These are phyloP conservation scores for Colletes collaris DNA, from an alignment of 2,888 invertebrate genomes.

Conservation along the genomic window DNA sequence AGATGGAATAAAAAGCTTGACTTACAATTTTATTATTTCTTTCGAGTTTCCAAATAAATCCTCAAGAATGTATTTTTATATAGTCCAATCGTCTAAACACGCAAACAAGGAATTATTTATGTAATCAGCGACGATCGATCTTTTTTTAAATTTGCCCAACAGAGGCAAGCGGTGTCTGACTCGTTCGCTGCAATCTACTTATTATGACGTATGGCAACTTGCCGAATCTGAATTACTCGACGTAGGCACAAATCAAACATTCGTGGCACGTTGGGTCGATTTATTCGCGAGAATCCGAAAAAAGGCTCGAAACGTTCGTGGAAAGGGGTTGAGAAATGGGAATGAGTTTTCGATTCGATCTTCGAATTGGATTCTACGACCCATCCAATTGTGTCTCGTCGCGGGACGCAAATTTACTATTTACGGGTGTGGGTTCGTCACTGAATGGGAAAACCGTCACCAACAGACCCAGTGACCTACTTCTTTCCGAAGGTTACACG, in stretches of 20 bases:
- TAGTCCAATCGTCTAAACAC: too few relatives aligned
- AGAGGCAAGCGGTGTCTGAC: too few relatives aligned
- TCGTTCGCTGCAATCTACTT: too few relatives aligned
- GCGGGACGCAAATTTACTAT: neutral
- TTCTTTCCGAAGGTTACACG: slow-evolving; percentile 32
- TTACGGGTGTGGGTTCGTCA: neutral
- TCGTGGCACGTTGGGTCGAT: neutral
- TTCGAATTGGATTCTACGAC: neutral
- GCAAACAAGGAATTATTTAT: too few relatives aligned
- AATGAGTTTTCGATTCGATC: neutral
- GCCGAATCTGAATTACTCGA: neutral
- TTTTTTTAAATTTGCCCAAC: too few relatives aligned
- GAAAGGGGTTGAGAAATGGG: neutral
- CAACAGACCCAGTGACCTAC: slow-evolving; percentile 32
- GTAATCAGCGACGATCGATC: too few relatives aligned
- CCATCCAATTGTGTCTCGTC: neutral
- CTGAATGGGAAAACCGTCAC: slow-evolving; percentile 15
- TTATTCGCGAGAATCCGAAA: neutral
- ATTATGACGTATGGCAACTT: too few relatives aligned
- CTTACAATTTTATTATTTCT: too few relatives aligned
- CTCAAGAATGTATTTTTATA: too few relatives aligned
- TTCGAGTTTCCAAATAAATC: too few relatives aligned
- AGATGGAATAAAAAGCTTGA: too few relatives aligned
- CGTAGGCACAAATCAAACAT: neutral
- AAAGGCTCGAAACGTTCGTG: neutral